Conservation (phyloP, 2,888 invertebrate genomes). For the Diachrysia chrysitis region DNA sequence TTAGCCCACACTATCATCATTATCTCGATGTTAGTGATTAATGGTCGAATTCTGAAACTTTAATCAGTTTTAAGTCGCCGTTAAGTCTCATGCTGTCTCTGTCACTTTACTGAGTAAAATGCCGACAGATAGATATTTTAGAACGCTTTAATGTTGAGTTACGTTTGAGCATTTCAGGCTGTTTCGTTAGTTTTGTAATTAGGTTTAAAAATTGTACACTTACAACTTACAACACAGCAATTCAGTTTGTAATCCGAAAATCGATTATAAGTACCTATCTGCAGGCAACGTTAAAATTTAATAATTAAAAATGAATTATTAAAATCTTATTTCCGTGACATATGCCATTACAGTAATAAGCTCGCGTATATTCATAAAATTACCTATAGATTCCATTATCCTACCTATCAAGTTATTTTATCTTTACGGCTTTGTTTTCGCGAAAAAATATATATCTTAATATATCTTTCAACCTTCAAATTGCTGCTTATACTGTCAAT, state of each 20-base stretch:
- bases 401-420: slow-evolving; percentile 51
- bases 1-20: too few relatives aligned
- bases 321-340: slow-evolving; percentile 9
- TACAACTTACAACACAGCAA: not conserved
- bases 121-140: too few relatives aligned
- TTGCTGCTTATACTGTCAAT: slow-evolving; percentile 40
- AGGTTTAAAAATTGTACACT: too few relatives aligned
- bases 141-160: too few relatives aligned
- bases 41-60: too few relatives aligned
- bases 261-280: too few relatives aligned
- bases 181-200: too few relatives aligned
- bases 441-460: slow-evolving; percentile 35
- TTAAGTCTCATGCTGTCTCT: too few relatives aligned
- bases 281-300: not conserved
- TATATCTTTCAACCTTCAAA: slow-evolving; percentile 50
- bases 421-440: slow-evolving; percentile 68
- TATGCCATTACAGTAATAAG: slow-evolving; percentile 25
- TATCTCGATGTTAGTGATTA: too few relatives aligned
- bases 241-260: not conserved
- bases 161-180: too few relatives aligned
- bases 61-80: too few relatives aligned
- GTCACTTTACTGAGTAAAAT: too few relatives aligned
- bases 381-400: slow-evolving; percentile 63
- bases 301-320: not conserved
- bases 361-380: slow-evolving; percentile 7